Percentiles rank a stretch among this genome's conserved stretches.
These are phyloP conservation scores for Bombus picipes DNA, from an alignment of 1,140 invertebrate species.

Conservation along the genomic window DNA sequence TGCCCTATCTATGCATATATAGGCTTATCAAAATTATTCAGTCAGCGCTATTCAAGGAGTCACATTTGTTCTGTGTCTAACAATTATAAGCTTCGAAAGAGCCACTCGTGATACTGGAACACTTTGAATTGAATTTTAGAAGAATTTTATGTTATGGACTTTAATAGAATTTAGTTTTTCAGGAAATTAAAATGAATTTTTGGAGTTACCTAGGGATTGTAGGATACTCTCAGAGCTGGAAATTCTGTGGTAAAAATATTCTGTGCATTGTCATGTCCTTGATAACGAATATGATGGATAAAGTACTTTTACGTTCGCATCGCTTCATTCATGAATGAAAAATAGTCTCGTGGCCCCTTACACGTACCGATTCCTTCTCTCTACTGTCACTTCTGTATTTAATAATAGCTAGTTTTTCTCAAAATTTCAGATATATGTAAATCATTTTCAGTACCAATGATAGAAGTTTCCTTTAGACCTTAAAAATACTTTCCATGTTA, in stretches of 20 bases:
- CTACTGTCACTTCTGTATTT: neutral
- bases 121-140: neutral
- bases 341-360: neutral
- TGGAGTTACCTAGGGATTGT: neutral
- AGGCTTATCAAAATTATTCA: neutral
- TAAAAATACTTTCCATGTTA: neutral
- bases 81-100: neutral
- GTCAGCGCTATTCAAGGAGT: neutral
- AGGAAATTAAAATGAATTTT: neutral
- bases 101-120: neutral
- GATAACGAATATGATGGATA: neutral
- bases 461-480: too few species aligned
- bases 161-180: neutral
- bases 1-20: neutral
- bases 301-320: neutral
- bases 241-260: neutral
- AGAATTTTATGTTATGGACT: neutral
- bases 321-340: neutral
- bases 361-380: neutral
- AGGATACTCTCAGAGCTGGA: neutral
- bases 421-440: neutral
- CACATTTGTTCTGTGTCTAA: neutral
- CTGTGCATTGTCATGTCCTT: neutral
- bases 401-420: neutral
- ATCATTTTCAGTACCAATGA: neutral